Evolutionary conservation across 2,797 vertebrate genomes (phyloP).

Genomic region (Lophotriccus pileatus): DNA sequence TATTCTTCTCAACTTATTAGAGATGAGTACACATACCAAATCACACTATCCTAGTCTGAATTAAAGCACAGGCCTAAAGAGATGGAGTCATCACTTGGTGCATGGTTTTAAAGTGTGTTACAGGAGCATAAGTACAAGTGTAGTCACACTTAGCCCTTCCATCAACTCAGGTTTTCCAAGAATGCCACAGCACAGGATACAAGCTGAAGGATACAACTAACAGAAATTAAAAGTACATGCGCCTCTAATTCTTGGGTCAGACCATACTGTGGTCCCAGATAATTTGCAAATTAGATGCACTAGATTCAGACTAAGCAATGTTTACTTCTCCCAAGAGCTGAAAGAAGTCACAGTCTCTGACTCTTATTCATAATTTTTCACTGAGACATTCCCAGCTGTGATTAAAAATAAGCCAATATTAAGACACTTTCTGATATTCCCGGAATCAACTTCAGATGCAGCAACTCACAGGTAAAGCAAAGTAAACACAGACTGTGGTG

Average conservation of each 20-base stretch:
- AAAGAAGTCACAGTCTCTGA: constrained; percentile 42
- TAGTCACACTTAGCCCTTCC: background rate
- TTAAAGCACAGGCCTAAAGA: background rate
- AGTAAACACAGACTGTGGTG: background rate
- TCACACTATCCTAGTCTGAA: background rate
- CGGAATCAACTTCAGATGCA: constrained; percentile 25
- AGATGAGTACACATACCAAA: constrained; percentile 20
- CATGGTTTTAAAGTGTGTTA: background rate
- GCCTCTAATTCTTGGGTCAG: background rate
- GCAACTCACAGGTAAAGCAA: constrained; percentile 7
- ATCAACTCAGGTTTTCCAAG: background rate
- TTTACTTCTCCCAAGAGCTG: constrained; percentile 24
- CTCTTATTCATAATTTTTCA: constrained; percentile 20
- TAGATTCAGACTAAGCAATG: background rate
- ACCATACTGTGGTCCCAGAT: background rate
- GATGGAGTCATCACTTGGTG: background rate
- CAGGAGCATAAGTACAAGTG: background rate
- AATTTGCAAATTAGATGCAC: background rate
- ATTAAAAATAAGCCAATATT: constrained; percentile 39
- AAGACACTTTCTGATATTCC: constrained; percentile 29
- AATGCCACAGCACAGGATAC: background rate
- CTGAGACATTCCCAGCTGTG: constrained; percentile 24
- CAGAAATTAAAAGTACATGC: constrained; percentile 12
- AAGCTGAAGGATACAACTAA: background rate
- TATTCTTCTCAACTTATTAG: constrained; percentile 7